Conservation (phyloP, 92 coral and sea anemone genomes). For the Metridium senile region DNA sequence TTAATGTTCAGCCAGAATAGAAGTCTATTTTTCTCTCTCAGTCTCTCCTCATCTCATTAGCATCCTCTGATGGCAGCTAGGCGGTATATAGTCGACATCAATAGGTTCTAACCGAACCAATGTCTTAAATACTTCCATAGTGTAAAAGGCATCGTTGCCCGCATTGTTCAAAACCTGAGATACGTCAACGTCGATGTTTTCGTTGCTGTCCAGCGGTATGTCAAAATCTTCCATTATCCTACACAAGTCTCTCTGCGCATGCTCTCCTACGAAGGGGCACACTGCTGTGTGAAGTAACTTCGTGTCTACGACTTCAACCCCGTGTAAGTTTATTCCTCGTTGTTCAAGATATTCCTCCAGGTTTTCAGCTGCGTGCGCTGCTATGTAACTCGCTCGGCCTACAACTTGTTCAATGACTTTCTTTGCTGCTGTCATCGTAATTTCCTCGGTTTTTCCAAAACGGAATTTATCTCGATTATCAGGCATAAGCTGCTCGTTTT, state of each 20-base stretch:
- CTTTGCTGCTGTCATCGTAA: constrained; percentile 10
- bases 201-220: constrained; percentile 26
- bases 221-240: constrained; percentile 24
- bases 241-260: constrained; percentile 19
- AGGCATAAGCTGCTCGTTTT: constrained; percentile 28
- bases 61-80: background rate
- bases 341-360: constrained; percentile 18
- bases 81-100: background rate
- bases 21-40: too few relatives aligned
- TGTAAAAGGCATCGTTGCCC: constrained; percentile 42
- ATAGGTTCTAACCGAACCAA: constrained; percentile 25
- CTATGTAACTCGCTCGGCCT: constrained; percentile 16
- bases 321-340: constrained; percentile 11
- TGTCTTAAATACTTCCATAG: constrained; percentile 34
- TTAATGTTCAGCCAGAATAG: too few relatives aligned
- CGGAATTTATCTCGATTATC: constrained; percentile 35
- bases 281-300: constrained; percentile 34
- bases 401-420: constrained; percentile 11
- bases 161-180: constrained; percentile 31
- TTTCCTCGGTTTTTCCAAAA: constrained; percentile 25
- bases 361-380: constrained; percentile 28
- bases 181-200: background rate
- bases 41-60: background rate
- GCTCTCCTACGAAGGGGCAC: constrained; percentile 26
- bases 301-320: constrained; percentile 28